A percentile compares a stretch with the other conserved stretches of the same genome.
These are phyloP conservation scores for Phragmatobia fuliginosa DNA, from an alignment of 2,888 invertebrate genomes.

Conservation along the genomic window DNA sequence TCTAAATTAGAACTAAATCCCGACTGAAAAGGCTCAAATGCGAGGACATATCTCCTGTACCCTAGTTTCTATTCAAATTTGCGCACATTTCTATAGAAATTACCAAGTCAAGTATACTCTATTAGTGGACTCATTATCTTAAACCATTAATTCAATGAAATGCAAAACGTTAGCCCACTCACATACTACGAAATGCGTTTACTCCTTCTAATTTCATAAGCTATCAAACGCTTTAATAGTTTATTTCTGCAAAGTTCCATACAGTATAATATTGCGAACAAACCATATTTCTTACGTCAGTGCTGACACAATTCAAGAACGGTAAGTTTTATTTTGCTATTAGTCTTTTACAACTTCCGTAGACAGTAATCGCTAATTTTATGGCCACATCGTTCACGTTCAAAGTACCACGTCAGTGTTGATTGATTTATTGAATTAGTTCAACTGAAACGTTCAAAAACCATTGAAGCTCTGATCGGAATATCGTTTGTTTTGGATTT, in stretches of 20 bases:
- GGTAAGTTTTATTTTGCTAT: conserved; percentile 17
- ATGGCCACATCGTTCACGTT: conserved; percentile 23
- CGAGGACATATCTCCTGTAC: not conserved
- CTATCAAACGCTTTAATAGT: conserved; percentile 16
- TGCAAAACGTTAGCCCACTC: not conserved
- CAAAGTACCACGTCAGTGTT: conserved; percentile 14
- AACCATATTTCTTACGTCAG: conserved; percentile 18
- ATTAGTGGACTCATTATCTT: not conserved
- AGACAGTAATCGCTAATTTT: conserved; percentile 19
- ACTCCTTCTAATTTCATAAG: conserved; percentile 13
- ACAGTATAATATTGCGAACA: not conserved
- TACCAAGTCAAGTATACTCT: not conserved
- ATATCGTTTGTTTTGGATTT: not conserved
- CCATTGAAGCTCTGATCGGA: conserved; percentile 3
- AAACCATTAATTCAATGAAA: conserved; percentile 4
- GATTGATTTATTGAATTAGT: conserved; percentile 26
- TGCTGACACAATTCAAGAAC: conserved; percentile 18
- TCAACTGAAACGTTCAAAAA: conserved; percentile 17
- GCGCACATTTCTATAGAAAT: not conserved
- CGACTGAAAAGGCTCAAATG: not conserved
- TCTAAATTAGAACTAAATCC: not conserved
- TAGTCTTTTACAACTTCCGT: conserved; percentile 20
- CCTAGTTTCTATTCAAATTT: not conserved
- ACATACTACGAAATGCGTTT: conserved; percentile 3
- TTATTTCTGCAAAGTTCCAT: conserved; percentile 8